These are phyloP conservation scores for Lepidothrix coronata DNA, from an alignment of 2,113 vertebrate species.

Conservation along the genomic window DNA sequence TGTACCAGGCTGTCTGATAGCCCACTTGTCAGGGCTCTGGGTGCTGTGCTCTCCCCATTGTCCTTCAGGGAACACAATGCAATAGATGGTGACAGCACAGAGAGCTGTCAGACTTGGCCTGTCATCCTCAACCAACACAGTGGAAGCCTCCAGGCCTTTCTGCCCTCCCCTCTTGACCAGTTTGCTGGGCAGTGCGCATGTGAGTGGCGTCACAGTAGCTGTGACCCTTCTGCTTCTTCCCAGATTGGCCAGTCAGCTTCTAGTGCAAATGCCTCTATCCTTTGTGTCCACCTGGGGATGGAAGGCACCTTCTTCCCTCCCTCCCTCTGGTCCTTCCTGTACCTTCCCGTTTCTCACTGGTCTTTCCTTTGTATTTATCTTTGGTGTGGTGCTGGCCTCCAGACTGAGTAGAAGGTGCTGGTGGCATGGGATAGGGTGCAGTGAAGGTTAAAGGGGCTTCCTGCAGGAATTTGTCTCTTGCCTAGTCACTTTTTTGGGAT, in stretches of 20 bases:
- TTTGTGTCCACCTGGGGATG: not conserved
- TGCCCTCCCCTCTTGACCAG: not conserved
- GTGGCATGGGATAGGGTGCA: not conserved
- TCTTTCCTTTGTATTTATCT: not conserved
- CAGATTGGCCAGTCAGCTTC: not conserved
- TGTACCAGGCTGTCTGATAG: not conserved
- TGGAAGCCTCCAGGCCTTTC: not conserved
- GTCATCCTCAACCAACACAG: not conserved
- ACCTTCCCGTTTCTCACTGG: not conserved
- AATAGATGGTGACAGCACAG: not conserved
- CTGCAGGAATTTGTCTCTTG: not conserved
- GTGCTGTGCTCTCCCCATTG: rapidly evolving
- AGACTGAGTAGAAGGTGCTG: not conserved
- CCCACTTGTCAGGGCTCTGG: not conserved
- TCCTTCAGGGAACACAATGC: not conserved
- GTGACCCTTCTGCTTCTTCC: not conserved
- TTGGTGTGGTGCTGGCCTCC: not conserved
- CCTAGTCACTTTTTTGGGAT: not conserved
- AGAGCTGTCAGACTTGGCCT: not conserved
- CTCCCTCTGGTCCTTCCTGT: not conserved
- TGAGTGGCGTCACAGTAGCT: not conserved
- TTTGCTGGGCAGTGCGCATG: not conserved
- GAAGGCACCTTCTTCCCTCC: not conserved
- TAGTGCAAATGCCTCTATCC: not conserved
- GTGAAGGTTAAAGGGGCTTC: not conserved